Base-by-base conservation (phyloP, 1,140 invertebrate species). In the Asbolus verrucosus region DNA sequence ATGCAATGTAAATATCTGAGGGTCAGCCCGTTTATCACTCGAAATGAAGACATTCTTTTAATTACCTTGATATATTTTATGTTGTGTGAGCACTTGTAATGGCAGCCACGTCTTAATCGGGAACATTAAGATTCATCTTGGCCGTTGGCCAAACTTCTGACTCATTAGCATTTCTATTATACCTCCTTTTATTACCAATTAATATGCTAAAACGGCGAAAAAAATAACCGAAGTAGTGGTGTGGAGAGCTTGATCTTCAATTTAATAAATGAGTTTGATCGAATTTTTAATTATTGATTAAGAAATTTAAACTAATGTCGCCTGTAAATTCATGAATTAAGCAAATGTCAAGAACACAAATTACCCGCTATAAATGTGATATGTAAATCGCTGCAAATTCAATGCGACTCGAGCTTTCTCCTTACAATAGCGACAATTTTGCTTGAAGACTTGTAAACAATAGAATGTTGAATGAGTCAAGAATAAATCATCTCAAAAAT, bases 121-220 rank as follows among this genome's bases (percentile, higher is more conserved):
- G 11, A 61, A 59, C 13, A 68, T 65, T 41, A 31, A 68, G 43
- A 62, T 41, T 16, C 50, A 24, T 18, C 30, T 54, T 68, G 66
- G 66, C 50, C 39, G 31, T 33, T 54, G 36, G 66, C 66, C 66
- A 68, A 65, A 68, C 54, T 21, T 59, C 15, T 24, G 24, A 24
- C 66, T 68, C 54, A 68, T 68, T 61, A 61, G 50, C 54, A 68
- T 68, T 67, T 67, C 46, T 38, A 60, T 68, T 60, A 68, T 11
- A 59, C 27, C 14, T 30, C 30, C 6, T 36, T 38, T 27, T 59
- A 21, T 8, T 66, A 41, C 18, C 38, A 50, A 50, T 66, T 66
- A 65, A 19, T 65, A 36, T 66, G 15, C 62, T 46, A 50, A 66
- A 9, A 50, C 18, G 14, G 13, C 14, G n/a, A n/a, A 39, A 27